Evolutionary conservation across 2,797 vertebrate species (phyloP).

Genomic region (Echiichthys vipera): DNA sequence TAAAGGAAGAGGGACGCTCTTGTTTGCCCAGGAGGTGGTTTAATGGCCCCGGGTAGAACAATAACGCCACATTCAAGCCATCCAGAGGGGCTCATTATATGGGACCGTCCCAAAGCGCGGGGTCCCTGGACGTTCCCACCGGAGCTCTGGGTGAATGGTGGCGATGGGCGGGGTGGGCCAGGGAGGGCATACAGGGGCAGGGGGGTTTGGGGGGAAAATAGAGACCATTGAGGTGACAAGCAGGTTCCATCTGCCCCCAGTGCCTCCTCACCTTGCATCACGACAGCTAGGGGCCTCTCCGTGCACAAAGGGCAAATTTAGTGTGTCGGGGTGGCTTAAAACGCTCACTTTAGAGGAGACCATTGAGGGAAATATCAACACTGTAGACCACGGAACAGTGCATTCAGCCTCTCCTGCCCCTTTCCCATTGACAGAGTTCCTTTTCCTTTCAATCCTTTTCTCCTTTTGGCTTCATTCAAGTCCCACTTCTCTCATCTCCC

Average conservation of each 20-base stretch:
- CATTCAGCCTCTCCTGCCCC: conserved; percentile 84
- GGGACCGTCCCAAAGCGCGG: conserved; percentile 88
- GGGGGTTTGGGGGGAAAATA: conserved; percentile 89
- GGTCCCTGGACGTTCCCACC: conserved; percentile 92
- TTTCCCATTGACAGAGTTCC: conserved; percentile 86
- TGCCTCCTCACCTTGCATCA: conserved; percentile 94
- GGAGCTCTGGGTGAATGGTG: conserved; percentile 91
- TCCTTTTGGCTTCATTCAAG: conserved; percentile 84
- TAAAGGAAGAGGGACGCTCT: conserved; percentile 96
- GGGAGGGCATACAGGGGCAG: conserved; percentile 74
- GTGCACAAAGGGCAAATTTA: conserved; percentile 89
- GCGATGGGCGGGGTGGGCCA: conserved; percentile 81
- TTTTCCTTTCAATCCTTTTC: conserved; percentile 83
- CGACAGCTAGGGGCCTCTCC: conserved; percentile 87
- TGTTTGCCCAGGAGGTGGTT: conserved; percentile 96
- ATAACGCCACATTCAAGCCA: conserved; percentile 92
- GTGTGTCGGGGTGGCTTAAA: conserved; percentile 88
- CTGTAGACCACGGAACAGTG: conserved; percentile 82
- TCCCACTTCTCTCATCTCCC: conserved; percentile 85
- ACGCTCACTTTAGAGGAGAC: conserved; percentile 87
- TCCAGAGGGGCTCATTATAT: conserved; percentile 92
- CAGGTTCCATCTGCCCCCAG: conserved; percentile 97
- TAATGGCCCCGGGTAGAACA: conserved; percentile 93
- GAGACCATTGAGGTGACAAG: conserved; percentile 91
- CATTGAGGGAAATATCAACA: conserved; percentile 89